Evolutionary conservation across 2,888 invertebrate genomes (phyloP), one percentile per base, ranked within the genome.

Genomic region (Camptogramma bilineatum): DNA sequence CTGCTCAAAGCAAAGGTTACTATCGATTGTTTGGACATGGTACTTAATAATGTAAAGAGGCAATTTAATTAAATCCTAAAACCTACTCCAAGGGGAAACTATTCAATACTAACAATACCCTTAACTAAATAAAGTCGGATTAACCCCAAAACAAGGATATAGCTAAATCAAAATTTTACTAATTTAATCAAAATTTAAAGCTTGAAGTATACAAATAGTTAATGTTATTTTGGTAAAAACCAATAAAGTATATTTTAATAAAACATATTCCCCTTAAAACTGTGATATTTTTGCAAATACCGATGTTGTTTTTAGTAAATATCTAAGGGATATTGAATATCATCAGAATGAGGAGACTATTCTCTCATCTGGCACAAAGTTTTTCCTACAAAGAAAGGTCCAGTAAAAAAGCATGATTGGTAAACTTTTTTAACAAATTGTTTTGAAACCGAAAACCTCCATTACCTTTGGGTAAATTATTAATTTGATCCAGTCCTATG

Each of bases 61-160:
- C 54, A 44, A 44, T 44, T 44, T 54, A 13, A 54, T 44, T 17
- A 24, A 16, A 46, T 39, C 18, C 10, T 28, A 18, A 24, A 21
- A 28, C 17, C 13, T 28, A 17, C 46, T 28, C 28, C 7, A 18
- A 28, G n/a, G 24, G 21, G 16, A 53, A 16, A 7, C 42, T 53
- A 24, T 17, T 21, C 24, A 44, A 16, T 44, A 42, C 0, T 16
- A 42, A 16, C 16, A n/a, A 8, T 19, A 53, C 42, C 42, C 42
- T 53, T 53, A 42, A 24, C 42, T 24, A 53, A 53, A 52, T 39
- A 52, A 21, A 52, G 21, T 10, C 39, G n/a, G 4, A 42, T 42
- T 42, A 4, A 42, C 4, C 16, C n/a, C 8, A 42, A 52, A 24
- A 21, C 21, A 44, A 24, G 21, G 8, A 39, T 16, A 24, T 16